A percentile compares a stretch with the other conserved stretches of the same genome.
These are phyloP conservation scores for Drosophila littoralis DNA, from an alignment of 1,140 invertebrate genomes.

Conservation along the genomic window DNA sequence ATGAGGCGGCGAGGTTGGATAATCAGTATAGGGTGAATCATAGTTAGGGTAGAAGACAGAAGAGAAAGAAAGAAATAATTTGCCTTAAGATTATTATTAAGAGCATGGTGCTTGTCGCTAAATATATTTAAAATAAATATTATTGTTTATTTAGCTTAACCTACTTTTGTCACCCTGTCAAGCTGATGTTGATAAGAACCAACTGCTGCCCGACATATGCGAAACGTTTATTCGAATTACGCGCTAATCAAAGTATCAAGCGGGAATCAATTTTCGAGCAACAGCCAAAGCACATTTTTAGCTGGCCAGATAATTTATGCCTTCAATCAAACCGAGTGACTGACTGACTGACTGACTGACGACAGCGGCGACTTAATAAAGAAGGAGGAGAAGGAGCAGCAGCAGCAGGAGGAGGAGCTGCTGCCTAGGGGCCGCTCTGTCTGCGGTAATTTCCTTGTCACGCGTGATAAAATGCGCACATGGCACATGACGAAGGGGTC, in stretches of 20 bases:
- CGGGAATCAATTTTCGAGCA: constrained; percentile 29
- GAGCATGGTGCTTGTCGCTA: no score
- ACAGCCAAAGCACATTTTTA: constrained; percentile 6
- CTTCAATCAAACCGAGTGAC: constrained; percentile 59
- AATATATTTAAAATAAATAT: not conserved
- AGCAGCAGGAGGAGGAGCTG: not conserved
- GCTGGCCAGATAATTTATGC: constrained; percentile 63
- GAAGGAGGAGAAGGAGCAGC: not conserved
- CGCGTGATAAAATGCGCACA: constrained; percentile 66
- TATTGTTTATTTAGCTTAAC: constrained; percentile 39
- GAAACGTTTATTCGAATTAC: constrained; percentile 45
- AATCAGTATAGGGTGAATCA: not conserved
- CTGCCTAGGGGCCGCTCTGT: constrained; percentile 28
- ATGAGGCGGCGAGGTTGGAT: not conserved
- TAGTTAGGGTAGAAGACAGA: not conserved
- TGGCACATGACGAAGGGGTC: constrained; percentile 56
- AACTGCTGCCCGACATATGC: constrained; percentile 40
- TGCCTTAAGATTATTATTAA: no score
- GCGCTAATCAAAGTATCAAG: constrained; percentile 64
- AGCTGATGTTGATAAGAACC: constrained; percentile 18
- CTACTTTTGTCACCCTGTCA: constrained; percentile 20
- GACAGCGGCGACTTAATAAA: constrained; percentile 36
- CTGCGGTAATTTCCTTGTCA: constrained; percentile 69
- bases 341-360: constrained; percentile 44
- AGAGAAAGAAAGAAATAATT: no score